Base-by-base conservation (phyloP, 1,140 invertebrate species). In the Charaxes varanes region DNA sequence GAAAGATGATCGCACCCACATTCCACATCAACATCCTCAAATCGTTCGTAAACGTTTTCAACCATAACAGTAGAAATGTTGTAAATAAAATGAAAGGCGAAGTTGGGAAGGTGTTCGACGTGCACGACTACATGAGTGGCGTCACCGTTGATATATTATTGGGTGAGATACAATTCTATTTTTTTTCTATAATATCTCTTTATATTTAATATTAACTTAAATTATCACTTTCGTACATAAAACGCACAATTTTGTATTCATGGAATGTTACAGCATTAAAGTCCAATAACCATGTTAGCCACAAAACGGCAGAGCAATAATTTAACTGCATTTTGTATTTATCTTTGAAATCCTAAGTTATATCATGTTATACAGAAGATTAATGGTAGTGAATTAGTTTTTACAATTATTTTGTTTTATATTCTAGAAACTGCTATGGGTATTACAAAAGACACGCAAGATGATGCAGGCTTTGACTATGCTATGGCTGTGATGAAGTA, bases 401-500 rank as follows among this genome's bases (percentile, higher is more conserved):
- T 2, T 5, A 6, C 11, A 34, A 7, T 36, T 21, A 26, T 8
- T 34, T 37, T 22, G 10, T 7, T 6, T 27, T 45, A 30, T 49
- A 35, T 45, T 76, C 10, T 71, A 89, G 92, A 93, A 86, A 93
- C 92, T 7, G 92, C 91, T 1, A 93, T 93, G 92, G 92, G 92
- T 43, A 92, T 93, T 0, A 92, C 89, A 47, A 91, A 92, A 54
- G 87, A 86, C 16, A 91, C 91, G 2, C 90, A 92, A 71, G 90
- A 90, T 37, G 88, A 88, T 53, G 92, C 90, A 42, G 92, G 91
- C 10, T 92, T 89, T 53, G 91, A 93, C 69, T 94, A 93, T 49
- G 92, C 92, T 0, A 90, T 93, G 90, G 92, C 92, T 41, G 92
- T 94, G 0, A 94, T 94, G 92, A 92, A 93, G n/a, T n/a, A n/a